These are phyloP conservation scores for Caenorhabditis latens DNA, from an alignment of 1,140 invertebrate species.

Conservation along the genomic window DNA sequence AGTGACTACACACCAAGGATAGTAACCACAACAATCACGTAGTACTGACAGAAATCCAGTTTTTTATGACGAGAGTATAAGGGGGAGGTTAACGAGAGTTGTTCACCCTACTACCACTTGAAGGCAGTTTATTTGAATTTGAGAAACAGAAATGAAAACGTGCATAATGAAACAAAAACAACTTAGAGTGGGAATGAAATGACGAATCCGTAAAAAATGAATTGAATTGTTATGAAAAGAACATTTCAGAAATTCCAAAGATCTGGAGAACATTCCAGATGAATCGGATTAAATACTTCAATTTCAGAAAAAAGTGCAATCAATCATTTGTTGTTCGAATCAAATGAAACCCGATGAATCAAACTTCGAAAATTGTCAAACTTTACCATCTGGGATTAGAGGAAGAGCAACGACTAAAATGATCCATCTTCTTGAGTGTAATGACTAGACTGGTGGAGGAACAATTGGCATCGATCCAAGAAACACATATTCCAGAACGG, in stretches of 20 bases:
- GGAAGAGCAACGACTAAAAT: not conserved
- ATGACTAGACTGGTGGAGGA: not conserved
- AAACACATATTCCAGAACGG: too few species aligned
- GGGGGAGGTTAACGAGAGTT: constrained; percentile 1
- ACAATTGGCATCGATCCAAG: too few species aligned
- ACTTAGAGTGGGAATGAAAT: not conserved
- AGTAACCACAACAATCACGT: constrained; percentile 56
- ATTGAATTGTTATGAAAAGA: not conserved
- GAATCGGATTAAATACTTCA: not conserved
- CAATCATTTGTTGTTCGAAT: not conserved
- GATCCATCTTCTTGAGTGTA: not conserved
- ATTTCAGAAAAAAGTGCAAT: not conserved
- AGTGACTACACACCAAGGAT: constrained; percentile 1
- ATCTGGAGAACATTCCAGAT: not conserved
- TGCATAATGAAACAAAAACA: constrained; percentile 1
- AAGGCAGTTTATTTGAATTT: constrained; percentile 33
- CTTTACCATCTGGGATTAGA: not conserved
- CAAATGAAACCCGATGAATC: not conserved
- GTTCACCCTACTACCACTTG: not conserved
- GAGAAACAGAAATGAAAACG: constrained; percentile 10
- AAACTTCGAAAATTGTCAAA: not conserved
- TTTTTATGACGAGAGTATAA: constrained; percentile 26
- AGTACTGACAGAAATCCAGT: constrained; percentile 51
- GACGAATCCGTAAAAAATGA: not conserved
- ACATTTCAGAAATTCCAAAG: not conserved